Conservation (phyloP, 2,888 invertebrate species). For the Plebejus argus region DNA sequence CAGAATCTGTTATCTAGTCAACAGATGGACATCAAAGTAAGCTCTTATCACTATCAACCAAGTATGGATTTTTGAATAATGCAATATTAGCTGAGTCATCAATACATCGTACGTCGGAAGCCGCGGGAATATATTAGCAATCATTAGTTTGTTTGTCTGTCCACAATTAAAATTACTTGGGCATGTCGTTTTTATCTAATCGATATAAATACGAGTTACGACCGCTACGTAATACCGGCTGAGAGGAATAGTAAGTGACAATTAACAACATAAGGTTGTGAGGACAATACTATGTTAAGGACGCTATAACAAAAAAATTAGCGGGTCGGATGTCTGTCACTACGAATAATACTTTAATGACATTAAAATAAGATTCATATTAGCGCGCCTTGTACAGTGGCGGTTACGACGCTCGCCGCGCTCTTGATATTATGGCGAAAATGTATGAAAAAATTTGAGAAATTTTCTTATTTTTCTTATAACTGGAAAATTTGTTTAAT, state of each 20-base stretch:
- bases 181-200: slow-evolving; percentile 37
- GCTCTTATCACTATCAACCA: not conserved
- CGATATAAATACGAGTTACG: slow-evolving; percentile 35
- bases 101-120: slow-evolving; percentile 2
- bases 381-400: too few species aligned
- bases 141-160: slow-evolving; percentile 50
- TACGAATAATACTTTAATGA: too few species aligned
- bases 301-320: too few species aligned
- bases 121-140: slow-evolving; percentile 49
- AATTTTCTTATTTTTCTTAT: too few species aligned
- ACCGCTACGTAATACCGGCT: not conserved
- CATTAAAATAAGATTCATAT: too few species aligned
- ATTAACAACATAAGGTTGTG: not conserved
- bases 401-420: too few species aligned
- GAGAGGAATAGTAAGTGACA: not conserved
- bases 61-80: not conserved
- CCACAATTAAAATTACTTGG: slow-evolving; percentile 37
- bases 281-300: not conserved
- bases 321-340: too few species aligned
- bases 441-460: too few species aligned
- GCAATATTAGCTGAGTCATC: not conserved
- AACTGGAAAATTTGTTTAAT: too few species aligned
- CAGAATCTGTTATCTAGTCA: not conserved
- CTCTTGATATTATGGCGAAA: too few species aligned
- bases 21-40: not conserved